Conservation (phyloP, 1,140 invertebrate genomes). For the Leptinotarsa lineolata region DNA sequence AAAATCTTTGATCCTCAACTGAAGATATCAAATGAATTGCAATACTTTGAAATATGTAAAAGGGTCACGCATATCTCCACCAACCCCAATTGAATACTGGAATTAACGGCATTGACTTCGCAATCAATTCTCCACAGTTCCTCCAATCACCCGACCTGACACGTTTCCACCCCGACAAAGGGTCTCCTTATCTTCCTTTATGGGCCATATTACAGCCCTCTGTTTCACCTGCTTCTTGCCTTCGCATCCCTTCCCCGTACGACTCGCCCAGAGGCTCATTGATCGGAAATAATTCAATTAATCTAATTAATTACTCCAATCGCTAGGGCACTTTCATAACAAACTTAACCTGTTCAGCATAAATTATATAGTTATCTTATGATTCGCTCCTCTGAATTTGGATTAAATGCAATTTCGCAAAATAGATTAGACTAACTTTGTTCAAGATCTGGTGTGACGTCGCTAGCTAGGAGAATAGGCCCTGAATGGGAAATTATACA, state of each 20-base stretch:
- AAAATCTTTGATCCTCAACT: too few species aligned
- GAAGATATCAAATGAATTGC: too few species aligned
- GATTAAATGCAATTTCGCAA: conserved; percentile 41
- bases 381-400: conserved; percentile 31
- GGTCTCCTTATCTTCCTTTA: conserved; percentile 24
- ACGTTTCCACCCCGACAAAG: conserved; percentile 21
- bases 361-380: conserved; percentile 34
- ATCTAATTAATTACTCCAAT: conserved; percentile 40
- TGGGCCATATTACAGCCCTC: conserved; percentile 16
- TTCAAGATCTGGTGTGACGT: conserved; percentile 29
- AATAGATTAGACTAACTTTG: conserved; percentile 32
- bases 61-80: background rate
- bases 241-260: background rate
- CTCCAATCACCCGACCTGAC: conserved; percentile 13
- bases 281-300: conserved; percentile 45
- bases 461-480: conserved; percentile 15
- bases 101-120: background rate
- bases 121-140: conserved; percentile 7
- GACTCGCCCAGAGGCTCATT: conserved; percentile 25
- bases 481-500: conserved; percentile 20
- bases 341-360: conserved; percentile 32
- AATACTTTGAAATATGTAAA: too few species aligned
- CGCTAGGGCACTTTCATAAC: conserved; percentile 26
- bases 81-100: background rate
- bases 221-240: conserved; percentile 33